Base-by-base conservation (phyloP, 2,113 vertebrate genomes). In the Platanista minor region DNA sequence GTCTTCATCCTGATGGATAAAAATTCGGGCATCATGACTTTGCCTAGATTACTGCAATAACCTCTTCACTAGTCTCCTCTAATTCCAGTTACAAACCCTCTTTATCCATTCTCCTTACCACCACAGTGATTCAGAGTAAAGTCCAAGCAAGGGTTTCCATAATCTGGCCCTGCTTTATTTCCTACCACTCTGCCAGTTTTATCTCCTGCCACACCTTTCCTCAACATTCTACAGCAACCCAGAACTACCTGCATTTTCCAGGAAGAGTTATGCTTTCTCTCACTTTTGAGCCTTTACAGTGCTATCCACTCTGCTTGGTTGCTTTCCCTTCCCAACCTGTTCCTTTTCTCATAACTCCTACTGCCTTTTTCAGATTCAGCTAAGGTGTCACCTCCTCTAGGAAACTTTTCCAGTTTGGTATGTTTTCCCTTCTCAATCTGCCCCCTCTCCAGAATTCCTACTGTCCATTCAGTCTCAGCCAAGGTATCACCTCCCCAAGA, bases 231-330 rank as follows among this genome's bases (percentile, higher is more conserved):
- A 84, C 4, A 66, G 66, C 41, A 84, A 80, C 29, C 8, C 6
- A 74, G 39, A 41, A 82, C 36, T 61, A 90, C 12, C 20, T 46
- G 49, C 9, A 89, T 46, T 67, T 91, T 92, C 81, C 82, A 94
- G n/a, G 94, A 87, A 64, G 13, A 83, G 81, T 18, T 36, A 29
- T 36, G 25, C 8, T 81, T 92, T 96, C 87, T 96, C 57, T 94
- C 33, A 83, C 64, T 80, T 87, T 49, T 54, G 36, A 83, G 31
- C 12, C 10, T 87, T 90, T 85, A 85, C 57, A 82, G 66, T 71
- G 59, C 57, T 81, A 46, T 39, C 71, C 5, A 61, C 20, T 67
- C 61, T 10, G 43, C 17, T 27, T 92, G 25, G 46, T 25, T 77
- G 29, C 29, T 80, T 88, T 80, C 46, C 23, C 69, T 90, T 81